A percentile compares a stretch with the other conserved stretches of the same genome.
Evolutionary conservation across 2,113 vertebrate species (phyloP).

Genomic region (Plotosus lineatus): DNA sequence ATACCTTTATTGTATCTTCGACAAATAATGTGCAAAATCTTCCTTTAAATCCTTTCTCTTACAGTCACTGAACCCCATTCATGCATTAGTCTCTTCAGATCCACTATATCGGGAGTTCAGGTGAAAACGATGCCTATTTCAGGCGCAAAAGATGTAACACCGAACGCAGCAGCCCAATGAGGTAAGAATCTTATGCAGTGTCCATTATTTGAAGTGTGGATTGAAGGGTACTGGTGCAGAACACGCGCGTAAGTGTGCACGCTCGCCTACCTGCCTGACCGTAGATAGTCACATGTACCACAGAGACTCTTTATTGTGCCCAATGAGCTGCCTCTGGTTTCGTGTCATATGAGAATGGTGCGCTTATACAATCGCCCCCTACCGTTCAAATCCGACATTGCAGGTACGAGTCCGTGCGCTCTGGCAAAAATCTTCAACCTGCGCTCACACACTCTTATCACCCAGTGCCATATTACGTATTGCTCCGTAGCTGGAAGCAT

Average conservation of each 20-base stretch:
- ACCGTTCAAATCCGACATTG: conserved; percentile 51
- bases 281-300: not conserved
- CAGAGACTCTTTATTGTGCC: conserved; percentile 27
- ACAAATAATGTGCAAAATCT: not conserved
- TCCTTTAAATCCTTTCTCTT: not conserved
- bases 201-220: not conserved
- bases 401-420: not conserved
- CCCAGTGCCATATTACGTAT: not conserved
- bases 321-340: conserved; percentile 39
- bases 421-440: no score
- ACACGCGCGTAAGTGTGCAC: not conserved
- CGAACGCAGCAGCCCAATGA: not conserved
- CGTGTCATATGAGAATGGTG: conserved; percentile 27
- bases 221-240: not conserved
- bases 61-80: not conserved
- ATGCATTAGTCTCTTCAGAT: not conserved
- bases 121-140: not conserved
- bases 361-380: conserved; percentile 57
- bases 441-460: not conserved
- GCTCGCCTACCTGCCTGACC: not conserved
- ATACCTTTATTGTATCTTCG: not conserved
- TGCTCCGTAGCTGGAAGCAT: not conserved
- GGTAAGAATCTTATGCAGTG: not conserved
- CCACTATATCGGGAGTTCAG: not conserved
- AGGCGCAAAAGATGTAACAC: not conserved